Conservation (phyloP, 2,113 vertebrate genomes). For the Hyaena hyaena region DNA sequence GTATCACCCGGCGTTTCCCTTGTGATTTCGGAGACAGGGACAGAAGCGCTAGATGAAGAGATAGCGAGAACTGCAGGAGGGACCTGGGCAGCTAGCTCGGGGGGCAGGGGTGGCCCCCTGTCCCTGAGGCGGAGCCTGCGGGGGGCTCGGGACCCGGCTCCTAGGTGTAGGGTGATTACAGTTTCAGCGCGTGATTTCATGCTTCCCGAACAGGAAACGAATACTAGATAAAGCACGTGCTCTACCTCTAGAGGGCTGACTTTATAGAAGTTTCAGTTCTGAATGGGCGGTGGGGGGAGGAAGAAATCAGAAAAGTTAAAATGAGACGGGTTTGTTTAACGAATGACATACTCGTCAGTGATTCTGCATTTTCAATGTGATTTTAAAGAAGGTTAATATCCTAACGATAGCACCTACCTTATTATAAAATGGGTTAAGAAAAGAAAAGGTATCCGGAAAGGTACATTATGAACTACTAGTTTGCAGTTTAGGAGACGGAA, state of each 20-base stretch:
- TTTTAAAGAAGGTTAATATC: neutral
- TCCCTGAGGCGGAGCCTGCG: neutral
- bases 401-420: neutral
- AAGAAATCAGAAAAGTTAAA: neutral
- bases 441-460: neutral
- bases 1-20: constrained; percentile 98
- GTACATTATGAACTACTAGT: neutral
- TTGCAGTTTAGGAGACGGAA: constrained; percentile 38
- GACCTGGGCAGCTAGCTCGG: neutral
- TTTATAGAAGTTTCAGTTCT: neutral
- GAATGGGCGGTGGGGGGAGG: neutral
- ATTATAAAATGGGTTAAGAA: neutral
- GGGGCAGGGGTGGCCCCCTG: neutral
- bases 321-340: neutral
- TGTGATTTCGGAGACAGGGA: constrained; percentile 96
- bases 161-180: neutral
- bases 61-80: constrained; percentile 81
- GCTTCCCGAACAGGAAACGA: neutral
- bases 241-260: no score
- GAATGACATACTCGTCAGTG: neutral
- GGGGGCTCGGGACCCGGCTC: neutral
- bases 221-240: neutral
- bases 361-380: neutral
- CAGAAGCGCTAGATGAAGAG: constrained; percentile 92
- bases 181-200: neutral